Evolutionary conservation across 23 tunicate genomes (phyloP), one percentile per base, ranked within the genome.

Genomic region (Diplosoma virens): DNA sequence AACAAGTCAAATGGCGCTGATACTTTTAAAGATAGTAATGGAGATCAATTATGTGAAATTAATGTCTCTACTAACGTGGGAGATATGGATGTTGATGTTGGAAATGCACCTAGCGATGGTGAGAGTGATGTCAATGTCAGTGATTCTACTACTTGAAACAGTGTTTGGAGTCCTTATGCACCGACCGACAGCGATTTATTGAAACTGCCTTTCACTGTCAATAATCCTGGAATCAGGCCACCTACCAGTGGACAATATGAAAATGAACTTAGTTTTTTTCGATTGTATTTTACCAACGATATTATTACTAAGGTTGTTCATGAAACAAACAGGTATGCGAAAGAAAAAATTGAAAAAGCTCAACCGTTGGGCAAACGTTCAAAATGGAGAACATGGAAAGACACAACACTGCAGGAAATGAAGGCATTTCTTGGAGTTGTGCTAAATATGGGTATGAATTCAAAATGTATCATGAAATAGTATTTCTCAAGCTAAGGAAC

Each of bases 241-340:
- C 78, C 78, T 72, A 48, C 61, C 60, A 72, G 61, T 50, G 78
- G 61, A 48, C 78, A 72, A 34, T 72, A 72, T 72, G 78, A 72
- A 47, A 34, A 72, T 34, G 78, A 72, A 34, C 46, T 72, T 72
- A 72, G 78, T 48, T 72, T 20, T 72, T 72, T 72, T 72, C 78
- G 48, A 50, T 72, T 72, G 78, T 72, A 9, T 50, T 72, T 72
- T 72, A 3, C 61, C 14, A 61, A 72, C 22, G 75, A 68, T 35
- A 34, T 35, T 68, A 68, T 68, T 25, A 68, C 6, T 3, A 54
- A 68, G 9, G n/a, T 68, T 68, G 75, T 68, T 34, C 54, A 34
- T 5, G 54, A 35, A 68, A 68, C 35, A n/a, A n/a, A n/a, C n/a
- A n/a, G n/a, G n/a, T n/a, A n/a, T n/a, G n/a, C n/a, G n/a, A n/a